Percentiles rank a stretch among this genome's conserved stretches.
Conservation (phyloP, 2,113 vertebrate genomes). For the Ceuthmochares aereus region DNA sequence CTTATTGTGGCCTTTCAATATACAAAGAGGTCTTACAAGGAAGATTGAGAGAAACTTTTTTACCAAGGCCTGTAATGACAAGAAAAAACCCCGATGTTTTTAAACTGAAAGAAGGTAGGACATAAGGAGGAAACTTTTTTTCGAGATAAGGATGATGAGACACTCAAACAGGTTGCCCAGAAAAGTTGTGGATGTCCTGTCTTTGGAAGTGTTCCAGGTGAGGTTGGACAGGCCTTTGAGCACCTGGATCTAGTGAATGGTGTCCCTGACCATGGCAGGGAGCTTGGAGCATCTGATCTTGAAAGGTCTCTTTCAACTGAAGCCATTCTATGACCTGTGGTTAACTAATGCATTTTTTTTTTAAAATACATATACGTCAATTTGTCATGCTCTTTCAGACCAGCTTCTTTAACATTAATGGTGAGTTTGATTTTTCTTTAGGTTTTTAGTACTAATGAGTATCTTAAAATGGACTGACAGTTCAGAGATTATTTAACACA, state of each 20-base stretch:
- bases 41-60: background rate
- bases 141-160: background rate
- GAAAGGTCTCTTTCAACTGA: background rate
- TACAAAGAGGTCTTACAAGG: background rate
- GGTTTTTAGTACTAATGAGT: background rate
- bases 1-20: too few relatives aligned
- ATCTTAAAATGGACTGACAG: background rate
- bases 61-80: background rate
- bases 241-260: background rate
- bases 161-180: background rate
- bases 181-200: background rate
- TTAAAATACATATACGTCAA: background rate
- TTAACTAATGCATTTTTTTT: background rate
- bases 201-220: too few relatives aligned
- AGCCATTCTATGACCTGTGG: background rate
- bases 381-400: background rate
- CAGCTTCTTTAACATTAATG: background rate
- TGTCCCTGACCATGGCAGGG: background rate
- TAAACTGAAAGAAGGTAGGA: background rate
- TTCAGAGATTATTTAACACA: background rate
- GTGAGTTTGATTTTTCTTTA: background rate
- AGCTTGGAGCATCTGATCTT: background rate
- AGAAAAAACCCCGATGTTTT: background rate
- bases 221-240: background rate
- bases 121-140: background rate